Percentiles rank a stretch among this genome's conserved stretches.
phyloP scores from a whole-genome alignment of 2,797 vertebrate species.

The Amblyraja radiata region DNA sequence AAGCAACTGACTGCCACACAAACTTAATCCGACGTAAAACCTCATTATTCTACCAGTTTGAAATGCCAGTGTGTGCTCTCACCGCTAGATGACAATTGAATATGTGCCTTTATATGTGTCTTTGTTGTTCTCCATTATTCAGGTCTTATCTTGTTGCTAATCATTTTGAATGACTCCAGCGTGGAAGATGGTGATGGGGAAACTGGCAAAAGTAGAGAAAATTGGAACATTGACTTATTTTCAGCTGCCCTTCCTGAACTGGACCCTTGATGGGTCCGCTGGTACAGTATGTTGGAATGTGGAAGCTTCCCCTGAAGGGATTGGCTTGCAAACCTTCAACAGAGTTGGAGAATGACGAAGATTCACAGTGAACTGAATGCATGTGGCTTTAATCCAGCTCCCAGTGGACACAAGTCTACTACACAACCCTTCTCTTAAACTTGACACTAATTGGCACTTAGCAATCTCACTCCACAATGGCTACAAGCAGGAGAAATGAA shows the following conservation, averaged over 20 bases:
- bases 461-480: conserved; percentile 24
- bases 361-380: neutral
- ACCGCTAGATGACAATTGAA: neutral
- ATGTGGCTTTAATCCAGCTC: conserved; percentile 16
- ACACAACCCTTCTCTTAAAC: neutral
- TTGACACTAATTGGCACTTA: conserved; percentile 34
- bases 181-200: neutral
- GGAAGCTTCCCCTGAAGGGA: neutral
- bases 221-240: neutral
- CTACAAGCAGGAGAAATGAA: conserved; percentile 14
- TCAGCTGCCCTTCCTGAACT: neutral
- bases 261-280: neutral
- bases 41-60: neutral
- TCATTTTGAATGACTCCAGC: neutral
- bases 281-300: neutral
- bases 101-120: too few relatives aligned
- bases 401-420: conserved; percentile 11
- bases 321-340: neutral
- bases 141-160: neutral
- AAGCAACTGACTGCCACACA: neutral
- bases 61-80: neutral
- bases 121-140: neutral
- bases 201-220: neutral
- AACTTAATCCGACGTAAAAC: neutral
- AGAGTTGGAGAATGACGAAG: neutral